These are phyloP conservation scores for Poeciliopsis turrubarensis DNA, from an alignment of 2,113 vertebrate genomes.

Conservation along the genomic window DNA sequence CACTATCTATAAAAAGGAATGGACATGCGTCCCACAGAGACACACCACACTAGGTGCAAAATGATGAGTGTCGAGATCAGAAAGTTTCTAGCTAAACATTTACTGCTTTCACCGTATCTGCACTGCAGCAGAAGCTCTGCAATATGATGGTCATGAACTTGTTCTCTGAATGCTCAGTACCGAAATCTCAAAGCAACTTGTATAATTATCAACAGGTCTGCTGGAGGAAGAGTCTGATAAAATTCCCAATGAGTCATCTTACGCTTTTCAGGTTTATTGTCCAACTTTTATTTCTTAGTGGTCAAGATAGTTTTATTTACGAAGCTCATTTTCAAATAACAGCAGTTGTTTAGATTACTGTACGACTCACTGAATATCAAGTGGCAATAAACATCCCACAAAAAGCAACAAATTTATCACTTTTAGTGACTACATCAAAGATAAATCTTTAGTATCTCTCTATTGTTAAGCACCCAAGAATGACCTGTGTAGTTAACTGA, in stretches of 20 bases:
- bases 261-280: not conserved
- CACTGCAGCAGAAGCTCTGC: constrained; percentile 21
- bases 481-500: not conserved
- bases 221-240: not conserved
- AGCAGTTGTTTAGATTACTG: not conserved
- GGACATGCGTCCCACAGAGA: too few relatives aligned
- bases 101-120: constrained; percentile 11
- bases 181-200: constrained; percentile 31
- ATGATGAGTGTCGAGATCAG: not conserved
- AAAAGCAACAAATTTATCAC: not conserved
- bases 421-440: not conserved
- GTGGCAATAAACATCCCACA: not conserved
- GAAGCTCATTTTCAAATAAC: not conserved
- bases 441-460: not conserved
- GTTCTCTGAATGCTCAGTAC: constrained; percentile 6
- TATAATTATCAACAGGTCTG: not conserved
- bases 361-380: not conserved
- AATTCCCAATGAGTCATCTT: not conserved
- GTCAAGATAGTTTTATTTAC: not conserved
- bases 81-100: constrained; percentile 10
- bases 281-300: not conserved
- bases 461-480: too few relatives aligned
- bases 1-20: too few relatives aligned
- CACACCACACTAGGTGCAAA: too few relatives aligned
- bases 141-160: constrained; percentile 16